Base-by-base conservation (phyloP, 2,888 invertebrate genomes). In the Gerosis bhagava region DNA sequence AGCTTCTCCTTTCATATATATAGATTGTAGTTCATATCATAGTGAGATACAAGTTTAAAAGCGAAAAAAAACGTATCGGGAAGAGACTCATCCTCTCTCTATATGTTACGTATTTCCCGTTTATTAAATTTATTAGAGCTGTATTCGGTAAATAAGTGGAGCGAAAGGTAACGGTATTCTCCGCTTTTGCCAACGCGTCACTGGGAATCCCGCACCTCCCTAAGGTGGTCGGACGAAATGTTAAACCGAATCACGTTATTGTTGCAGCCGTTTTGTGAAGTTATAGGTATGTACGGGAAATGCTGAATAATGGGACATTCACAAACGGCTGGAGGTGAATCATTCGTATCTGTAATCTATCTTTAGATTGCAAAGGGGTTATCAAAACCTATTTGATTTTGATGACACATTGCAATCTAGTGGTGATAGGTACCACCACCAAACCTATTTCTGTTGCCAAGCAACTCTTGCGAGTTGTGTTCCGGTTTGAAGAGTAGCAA, bases 71-170 rank as follows among this genome's bases (percentile, higher is more conserved):
- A n/a, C n/a, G n/a, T n/a, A n/a, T n/a, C n/a, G n/a, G n/a, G n/a
- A n/a, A n/a, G n/a, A n/a, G n/a, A n/a, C 56, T 63, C 62, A 67
- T 69, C 64, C 64, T 59, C 56, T 56, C 61, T 69, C 62, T 72
- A n/a, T n/a, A n/a, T n/a, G 77, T 77, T 73, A 67, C 70, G 63
- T 68, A 71, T 73, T 77, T 72, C 67, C 74, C 72, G 63, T 75
- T 81, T 81, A 83, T 81, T 77, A 73, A 80, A 82, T 82, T 82
- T 82, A 80, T 82, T 78, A 77, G 70, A 71, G 68, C 69, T 74
- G 72, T 74, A 70, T 77, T 73, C 71, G 64, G 74, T 76, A 76
- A 78, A 78, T 77, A 77, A 75, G 73, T 72, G 69, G 64, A 71
- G 70, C 70, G 71, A 72, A 74, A 77, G 76, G 72, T 77, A 74